phyloP scores from a whole-genome alignment of 2,797 vertebrate species.

The Lepilemur ruficaudatus region DNA sequence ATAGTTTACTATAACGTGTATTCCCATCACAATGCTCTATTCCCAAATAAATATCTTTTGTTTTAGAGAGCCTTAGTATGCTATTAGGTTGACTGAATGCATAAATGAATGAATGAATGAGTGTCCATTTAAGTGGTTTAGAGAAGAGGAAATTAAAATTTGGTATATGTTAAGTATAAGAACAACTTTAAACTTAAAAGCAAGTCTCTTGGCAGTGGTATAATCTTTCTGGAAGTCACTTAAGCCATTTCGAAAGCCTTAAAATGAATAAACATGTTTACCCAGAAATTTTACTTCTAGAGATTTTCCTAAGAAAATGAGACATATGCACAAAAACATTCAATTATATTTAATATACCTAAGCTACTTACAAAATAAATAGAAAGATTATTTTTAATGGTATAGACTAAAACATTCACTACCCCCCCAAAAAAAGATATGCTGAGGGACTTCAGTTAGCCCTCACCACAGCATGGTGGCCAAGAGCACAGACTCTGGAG shows the following conservation, averaged over 20 bases:
- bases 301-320: background rate
- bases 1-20: too few relatives aligned
- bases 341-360: background rate
- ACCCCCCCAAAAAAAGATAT: background rate
- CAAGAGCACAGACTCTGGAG: background rate
- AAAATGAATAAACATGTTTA: background rate
- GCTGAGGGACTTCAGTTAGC: background rate
- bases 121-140: background rate
- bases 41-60: too few relatives aligned
- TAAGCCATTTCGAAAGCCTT: background rate
- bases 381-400: background rate
- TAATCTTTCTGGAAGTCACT: background rate
- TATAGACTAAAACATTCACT: background rate
- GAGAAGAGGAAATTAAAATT: background rate
- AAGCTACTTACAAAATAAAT: background rate
- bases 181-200: background rate
- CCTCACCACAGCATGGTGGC: background rate
- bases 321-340: background rate
- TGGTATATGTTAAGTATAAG: background rate
- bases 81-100: too few relatives aligned
- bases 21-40: too few relatives aligned
- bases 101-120: background rate
- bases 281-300: background rate
- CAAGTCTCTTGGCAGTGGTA: background rate
- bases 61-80: too few relatives aligned